These are phyloP conservation scores for Ganaspis sp. DNA, from an alignment of 1,140 invertebrate species.

Conservation along the genomic window DNA sequence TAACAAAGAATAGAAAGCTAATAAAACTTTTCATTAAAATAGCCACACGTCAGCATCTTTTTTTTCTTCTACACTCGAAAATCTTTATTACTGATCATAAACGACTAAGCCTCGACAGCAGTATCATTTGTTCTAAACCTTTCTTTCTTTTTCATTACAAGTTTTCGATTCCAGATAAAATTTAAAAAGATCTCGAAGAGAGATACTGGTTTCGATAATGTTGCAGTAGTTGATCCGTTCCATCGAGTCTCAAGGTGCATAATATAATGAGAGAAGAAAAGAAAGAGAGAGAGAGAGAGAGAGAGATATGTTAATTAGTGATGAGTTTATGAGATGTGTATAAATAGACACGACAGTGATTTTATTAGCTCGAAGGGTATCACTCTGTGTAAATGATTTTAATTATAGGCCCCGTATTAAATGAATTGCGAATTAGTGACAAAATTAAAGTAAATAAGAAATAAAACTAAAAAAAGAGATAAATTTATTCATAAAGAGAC, in stretches of 20 bases:
- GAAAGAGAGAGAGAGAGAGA: constrained; percentile 50
- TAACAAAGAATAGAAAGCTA: constrained; percentile 10
- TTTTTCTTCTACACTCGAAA: not conserved
- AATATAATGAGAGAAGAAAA: constrained; percentile 44
- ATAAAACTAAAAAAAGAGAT: constrained; percentile 36
- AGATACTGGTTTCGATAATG: constrained; percentile 43
- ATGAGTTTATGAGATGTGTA: constrained; percentile 68
- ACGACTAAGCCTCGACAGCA: constrained; percentile 7
- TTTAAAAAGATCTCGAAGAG: constrained; percentile 17
- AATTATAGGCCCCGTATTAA: constrained; percentile 53
- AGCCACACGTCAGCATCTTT: not conserved
- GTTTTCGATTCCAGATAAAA: constrained; percentile 34
- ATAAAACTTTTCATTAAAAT: not conserved
- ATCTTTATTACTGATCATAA: not conserved
- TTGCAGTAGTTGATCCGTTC: constrained; percentile 70
- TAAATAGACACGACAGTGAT: constrained; percentile 72
- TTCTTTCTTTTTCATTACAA: constrained; percentile 15
- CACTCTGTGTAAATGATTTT: constrained; percentile 64
- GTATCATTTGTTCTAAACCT: constrained; percentile 33
- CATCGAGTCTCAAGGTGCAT: constrained; percentile 55
- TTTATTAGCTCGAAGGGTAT: constrained; percentile 68
- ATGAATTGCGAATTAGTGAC: constrained; percentile 37
- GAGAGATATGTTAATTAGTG: constrained; percentile 70
- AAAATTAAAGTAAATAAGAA: constrained; percentile 36
- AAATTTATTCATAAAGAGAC: constrained; percentile 46